Percentiles rank a stretch among this genome's conserved stretches.
phyloP scores from a whole-genome alignment of 2,888 invertebrate species.

The Microctonus brassicae region DNA sequence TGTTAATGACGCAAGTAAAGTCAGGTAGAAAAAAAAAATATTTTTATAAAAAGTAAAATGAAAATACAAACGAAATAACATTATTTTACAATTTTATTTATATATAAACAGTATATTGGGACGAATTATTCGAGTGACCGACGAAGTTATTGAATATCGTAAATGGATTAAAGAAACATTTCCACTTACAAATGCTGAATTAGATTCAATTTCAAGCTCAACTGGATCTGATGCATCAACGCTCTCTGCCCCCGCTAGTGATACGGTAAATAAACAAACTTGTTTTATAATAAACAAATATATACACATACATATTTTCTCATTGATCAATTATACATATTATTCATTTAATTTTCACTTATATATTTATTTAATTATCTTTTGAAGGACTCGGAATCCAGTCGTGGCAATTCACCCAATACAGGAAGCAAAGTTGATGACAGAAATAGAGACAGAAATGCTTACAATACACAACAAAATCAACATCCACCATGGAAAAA shows the following conservation, averaged over 20 bases:
- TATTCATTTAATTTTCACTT: not conserved
- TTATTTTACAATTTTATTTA: not conserved
- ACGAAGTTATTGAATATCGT: constrained; percentile 87
- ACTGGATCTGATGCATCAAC: constrained; percentile 68
- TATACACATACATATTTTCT: not conserved
- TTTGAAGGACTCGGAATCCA: constrained; percentile 66
- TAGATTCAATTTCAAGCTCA: constrained; percentile 66
- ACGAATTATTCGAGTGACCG: constrained; percentile 92
- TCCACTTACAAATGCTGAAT: constrained; percentile 60
- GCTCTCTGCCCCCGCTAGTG: constrained; percentile 67
- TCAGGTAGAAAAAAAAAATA: constrained; percentile 62
- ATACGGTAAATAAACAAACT: constrained; percentile 65
- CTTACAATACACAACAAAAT: constrained; percentile 60
- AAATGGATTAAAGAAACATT: constrained; percentile 76
- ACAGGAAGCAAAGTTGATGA: constrained; percentile 63
- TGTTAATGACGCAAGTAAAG: constrained; percentile 72
- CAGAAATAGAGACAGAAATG: constrained; percentile 60
- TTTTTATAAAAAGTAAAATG: not conserved
- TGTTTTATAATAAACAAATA: constrained; percentile 2
- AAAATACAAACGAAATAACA: not conserved
- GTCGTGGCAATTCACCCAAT: constrained; percentile 68
- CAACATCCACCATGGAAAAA: constrained; percentile 59
- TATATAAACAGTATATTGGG: constrained; percentile 81
- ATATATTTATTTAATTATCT: constrained; percentile 1
- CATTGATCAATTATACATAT: too few species aligned